Base-by-base conservation (phyloP, 2,888 invertebrate genomes). In the Salpingus planirostris region DNA sequence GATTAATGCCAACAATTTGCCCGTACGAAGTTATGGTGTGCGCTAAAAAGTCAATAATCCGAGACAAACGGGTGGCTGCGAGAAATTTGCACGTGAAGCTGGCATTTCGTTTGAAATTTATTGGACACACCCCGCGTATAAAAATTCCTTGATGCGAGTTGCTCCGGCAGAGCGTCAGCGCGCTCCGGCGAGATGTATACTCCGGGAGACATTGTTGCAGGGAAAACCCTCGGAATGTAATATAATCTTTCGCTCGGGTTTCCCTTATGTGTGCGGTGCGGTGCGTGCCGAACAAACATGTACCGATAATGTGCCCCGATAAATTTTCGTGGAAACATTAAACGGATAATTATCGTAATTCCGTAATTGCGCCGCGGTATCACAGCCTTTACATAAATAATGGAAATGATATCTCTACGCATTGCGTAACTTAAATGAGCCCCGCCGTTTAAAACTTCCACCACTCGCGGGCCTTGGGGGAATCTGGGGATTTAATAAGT, bases 111-210 rank as follows among this genome's bases (percentile, higher is more conserved):
- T 26, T 29, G 38, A 38, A 34, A 38, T 38, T 33, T 38, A 38
- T 38, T 38, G 38, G 38, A 34, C 38, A 38, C 33, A 31, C 38
- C 31, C 36, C 8, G 34, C 31, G 28, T 38, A 38, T 38, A 38
- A 38, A 38, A 38, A 38, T 38, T 38, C 38, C 38, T 31, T 23
- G 27, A 35, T 18, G 30, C 30, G 36, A 24, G 23, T 24, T 36
- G 24, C 11, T 27, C 36, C n/a, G n/a, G n/a, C n/a, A n/a, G n/a
- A 34, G 22, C 10, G 2, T 21, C 13, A n/a, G 11, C 26, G 28
- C 12, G 36, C 36, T 37, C 32, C 33, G 32, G 29, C 33, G 32
- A 36, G 36, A 37, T 37, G n/a, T n/a, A n/a, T n/a, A n/a, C n/a
- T n/a, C n/a, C n/a, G n/a, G n/a, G n/a, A n/a, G 29, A 38, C 34